Evolutionary conservation across 1,140 invertebrate species (phyloP).

Genomic region (Macrobrachium rosenbergii): DNA sequence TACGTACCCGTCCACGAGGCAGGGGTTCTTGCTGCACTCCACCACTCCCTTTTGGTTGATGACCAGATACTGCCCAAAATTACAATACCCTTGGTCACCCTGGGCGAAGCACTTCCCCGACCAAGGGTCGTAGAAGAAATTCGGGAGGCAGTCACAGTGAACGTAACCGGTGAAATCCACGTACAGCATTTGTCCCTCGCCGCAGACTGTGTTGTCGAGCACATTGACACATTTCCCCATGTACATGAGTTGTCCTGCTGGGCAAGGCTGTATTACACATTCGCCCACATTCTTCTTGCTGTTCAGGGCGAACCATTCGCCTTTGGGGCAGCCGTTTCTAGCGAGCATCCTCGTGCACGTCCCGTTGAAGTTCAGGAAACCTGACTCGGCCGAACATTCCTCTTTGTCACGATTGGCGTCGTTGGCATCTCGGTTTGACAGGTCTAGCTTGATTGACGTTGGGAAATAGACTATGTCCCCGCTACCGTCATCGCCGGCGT

Average conservation of each 20-base stretch:
- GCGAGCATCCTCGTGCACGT: constrained; percentile 23
- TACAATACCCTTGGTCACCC: constrained; percentile 38
- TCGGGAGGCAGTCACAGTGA: constrained; percentile 53
- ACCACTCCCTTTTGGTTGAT: constrained; percentile 11
- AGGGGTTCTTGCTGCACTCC: constrained; percentile 50
- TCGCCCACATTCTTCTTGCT: background rate
- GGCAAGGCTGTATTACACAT: constrained; percentile 45
- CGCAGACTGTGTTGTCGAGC: constrained; percentile 42
- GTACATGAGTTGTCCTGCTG: constrained; percentile 32
- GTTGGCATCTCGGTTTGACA: no score
- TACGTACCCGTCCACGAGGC: constrained; percentile 41
- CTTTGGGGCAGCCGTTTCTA: constrained; percentile 19
- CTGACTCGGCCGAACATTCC: no score
- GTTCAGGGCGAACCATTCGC: constrained; percentile 47
- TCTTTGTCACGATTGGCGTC: no score
- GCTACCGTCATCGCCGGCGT: no score
- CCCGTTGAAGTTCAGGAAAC: constrained; percentile 3
- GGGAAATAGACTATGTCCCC: no score
- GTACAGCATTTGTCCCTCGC: constrained; percentile 54
- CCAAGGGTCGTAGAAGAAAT: constrained; percentile 47
- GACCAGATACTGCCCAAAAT: constrained; percentile 44
- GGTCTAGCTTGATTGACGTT: no score
- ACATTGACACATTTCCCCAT: constrained; percentile 34
- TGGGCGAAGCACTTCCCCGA: constrained; percentile 48
- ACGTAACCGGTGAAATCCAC: constrained; percentile 34